Evolutionary conservation across 37 sponge, comb jelly and placozoan species (phyloP), one percentile per base, ranked within the genome.

Genomic region (Tethya wilhelma): DNA sequence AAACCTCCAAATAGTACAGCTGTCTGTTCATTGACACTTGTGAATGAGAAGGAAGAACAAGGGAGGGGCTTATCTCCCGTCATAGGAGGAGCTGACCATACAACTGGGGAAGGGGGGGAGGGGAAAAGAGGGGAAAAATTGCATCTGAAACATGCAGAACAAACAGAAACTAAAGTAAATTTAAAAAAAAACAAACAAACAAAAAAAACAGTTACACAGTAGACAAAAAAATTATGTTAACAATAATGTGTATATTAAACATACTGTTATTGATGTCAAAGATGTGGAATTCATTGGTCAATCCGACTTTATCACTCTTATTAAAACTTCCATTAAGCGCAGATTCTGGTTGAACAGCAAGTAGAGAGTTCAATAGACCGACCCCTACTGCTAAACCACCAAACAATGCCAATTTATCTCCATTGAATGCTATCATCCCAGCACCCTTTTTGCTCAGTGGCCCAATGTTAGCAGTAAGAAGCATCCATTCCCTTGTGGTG

Each of bases 1-100:
- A 66, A 17, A 1, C 91, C 91, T 44, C 86, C 91, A 81, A 90
- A 90, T 46, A 85, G 44, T 8, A 85, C 67, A n/a, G 74, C 82
- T 4, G 53, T 42, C 53, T 75, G 71, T 7, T 32, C 7, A 59
- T 80, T 78, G 3, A 90, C 55, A 56, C 32, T 60, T 17, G 86
- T 90, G 63, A 90, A 64, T 17, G 86, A 73, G 65, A 85, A 80
- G 28, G 26, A 20, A 19, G 28, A 2, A 74, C 83, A 53, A 29
- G 67, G 67, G 74, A 67, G 65, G 17, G 83, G 80, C 29, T 57
- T 73, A 25, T 53, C 22, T 28, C 82, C 82, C 38, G 40, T 79
- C 40, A 68, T 34, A 30, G 33, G 20, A 69, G 80, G 75, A 41
- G 62, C 33, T 39, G 62, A 59, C 75, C 75, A 75, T 5, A 22